These are phyloP conservation scores for Drosophila mercatorum DNA, from an alignment of 2,888 invertebrate genomes.

Conservation along the genomic window DNA sequence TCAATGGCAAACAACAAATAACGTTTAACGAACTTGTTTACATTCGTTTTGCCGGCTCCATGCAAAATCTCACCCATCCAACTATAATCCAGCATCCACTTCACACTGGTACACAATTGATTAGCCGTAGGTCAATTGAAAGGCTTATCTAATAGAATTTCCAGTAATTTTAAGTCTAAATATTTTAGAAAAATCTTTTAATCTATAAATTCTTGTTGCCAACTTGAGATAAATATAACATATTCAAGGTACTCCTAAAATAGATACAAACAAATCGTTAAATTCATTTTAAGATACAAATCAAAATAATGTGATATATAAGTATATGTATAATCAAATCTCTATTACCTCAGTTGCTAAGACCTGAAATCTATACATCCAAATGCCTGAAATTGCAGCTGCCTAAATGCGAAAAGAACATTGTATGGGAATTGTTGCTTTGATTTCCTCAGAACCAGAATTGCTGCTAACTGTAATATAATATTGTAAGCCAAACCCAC, in stretches of 20 bases:
- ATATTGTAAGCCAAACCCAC: not conserved
- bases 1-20: constrained; percentile 61
- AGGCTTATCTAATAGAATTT: not conserved
- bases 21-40: constrained; percentile 78
- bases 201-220: not conserved
- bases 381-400: not conserved
- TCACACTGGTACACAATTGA: constrained; percentile 33
- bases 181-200: not conserved
- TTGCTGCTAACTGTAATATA: not conserved
- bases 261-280: not conserved
- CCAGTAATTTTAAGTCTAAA: not conserved
- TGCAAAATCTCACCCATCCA: constrained; percentile 4
- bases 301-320: not conserved
- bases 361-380: not conserved
- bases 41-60: constrained; percentile 63
- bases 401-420: not conserved
- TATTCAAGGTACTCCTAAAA: not conserved
- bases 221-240: not conserved
- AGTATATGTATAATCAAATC: not conserved
- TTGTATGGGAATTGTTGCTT: not conserved
- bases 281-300: not conserved
- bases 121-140: constrained; percentile 1
- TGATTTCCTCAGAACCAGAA: not conserved
- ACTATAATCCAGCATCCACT: constrained; percentile 39
- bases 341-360: not conserved